phyloP scores from a whole-genome alignment of 2,113 vertebrate species.

The Diadophis punctatus region DNA sequence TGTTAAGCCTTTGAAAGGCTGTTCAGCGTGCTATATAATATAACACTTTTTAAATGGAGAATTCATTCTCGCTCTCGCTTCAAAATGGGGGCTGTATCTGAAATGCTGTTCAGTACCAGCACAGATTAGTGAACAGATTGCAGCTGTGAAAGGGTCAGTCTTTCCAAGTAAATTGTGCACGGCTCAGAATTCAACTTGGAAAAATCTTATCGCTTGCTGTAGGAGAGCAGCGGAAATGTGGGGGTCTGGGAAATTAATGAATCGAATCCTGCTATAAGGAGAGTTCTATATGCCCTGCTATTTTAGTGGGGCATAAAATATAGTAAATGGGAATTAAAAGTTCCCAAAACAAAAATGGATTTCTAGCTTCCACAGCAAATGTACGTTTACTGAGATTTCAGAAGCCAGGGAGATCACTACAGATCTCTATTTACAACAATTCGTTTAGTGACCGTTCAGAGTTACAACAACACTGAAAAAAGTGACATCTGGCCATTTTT shows the following conservation, averaged over 20 bases:
- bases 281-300: background rate
- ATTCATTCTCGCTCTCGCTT: background rate
- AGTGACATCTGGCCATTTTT: background rate
- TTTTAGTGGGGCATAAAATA: background rate
- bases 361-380: background rate
- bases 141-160: slow-evolving; percentile 4
- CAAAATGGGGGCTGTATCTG: background rate
- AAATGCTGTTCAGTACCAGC: background rate
- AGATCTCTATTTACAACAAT: background rate
- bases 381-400: background rate
- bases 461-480: background rate
- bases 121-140: background rate
- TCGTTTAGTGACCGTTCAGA: background rate
- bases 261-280: background rate
- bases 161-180: background rate
- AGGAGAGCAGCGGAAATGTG: background rate
- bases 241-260: background rate
- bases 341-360: background rate
- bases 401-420: background rate
- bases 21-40: background rate
- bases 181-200: background rate
- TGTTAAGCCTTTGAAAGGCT: background rate
- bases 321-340: background rate
- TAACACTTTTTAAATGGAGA: background rate
- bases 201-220: background rate